These are phyloP conservation scores for Scaptomyza flava DNA, from an alignment of 2,888 invertebrate genomes.

Conservation along the genomic window DNA sequence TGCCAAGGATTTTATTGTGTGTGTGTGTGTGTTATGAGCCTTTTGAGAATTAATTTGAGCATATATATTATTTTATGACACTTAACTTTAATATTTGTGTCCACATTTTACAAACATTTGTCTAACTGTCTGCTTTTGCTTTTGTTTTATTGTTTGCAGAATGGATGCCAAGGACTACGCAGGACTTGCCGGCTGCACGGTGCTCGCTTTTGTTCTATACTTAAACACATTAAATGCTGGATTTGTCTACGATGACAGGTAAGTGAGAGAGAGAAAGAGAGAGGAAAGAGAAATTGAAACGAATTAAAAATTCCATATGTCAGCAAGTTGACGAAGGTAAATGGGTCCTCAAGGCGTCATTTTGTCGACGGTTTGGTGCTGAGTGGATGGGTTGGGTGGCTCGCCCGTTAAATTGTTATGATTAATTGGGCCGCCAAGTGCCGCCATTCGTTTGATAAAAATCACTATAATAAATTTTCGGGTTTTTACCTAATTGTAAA, in stretches of 20 bases:
- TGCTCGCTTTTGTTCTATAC: constrained; percentile 93
- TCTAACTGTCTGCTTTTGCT: constrained; percentile 32
- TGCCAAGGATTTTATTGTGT: not conserved
- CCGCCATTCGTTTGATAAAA: constrained; percentile 72
- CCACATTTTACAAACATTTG: constrained; percentile 51
- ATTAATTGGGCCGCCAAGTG: constrained; percentile 77
- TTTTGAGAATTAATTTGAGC: constrained; percentile 70
- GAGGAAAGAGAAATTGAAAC: constrained; percentile 81
- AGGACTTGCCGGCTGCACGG: constrained; percentile 89
- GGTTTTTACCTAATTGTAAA: constrained; percentile 69
- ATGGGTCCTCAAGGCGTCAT: constrained; percentile 46
- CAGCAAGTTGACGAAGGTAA: constrained; percentile 77
- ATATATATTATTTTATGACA: constrained; percentile 77
- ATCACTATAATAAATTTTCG: constrained; percentile 71
- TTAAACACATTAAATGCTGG: constrained; percentile 95
- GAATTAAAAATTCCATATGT: constrained; percentile 81
- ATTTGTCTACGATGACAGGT: constrained; percentile 99
- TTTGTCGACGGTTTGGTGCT: constrained; percentile 46
- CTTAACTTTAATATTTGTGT: constrained; percentile 78
- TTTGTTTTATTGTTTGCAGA: constrained; percentile 43
- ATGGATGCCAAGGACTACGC: constrained; percentile 88
- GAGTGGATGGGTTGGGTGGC: not conserved
- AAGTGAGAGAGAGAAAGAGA: constrained; percentile 47
- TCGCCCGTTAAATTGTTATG: constrained; percentile 56
- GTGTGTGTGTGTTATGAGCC: constrained; percentile 14